These are phyloP conservation scores for Phthorimaea operculella DNA, from an alignment of 1,140 invertebrate species.

Conservation along the genomic window DNA sequence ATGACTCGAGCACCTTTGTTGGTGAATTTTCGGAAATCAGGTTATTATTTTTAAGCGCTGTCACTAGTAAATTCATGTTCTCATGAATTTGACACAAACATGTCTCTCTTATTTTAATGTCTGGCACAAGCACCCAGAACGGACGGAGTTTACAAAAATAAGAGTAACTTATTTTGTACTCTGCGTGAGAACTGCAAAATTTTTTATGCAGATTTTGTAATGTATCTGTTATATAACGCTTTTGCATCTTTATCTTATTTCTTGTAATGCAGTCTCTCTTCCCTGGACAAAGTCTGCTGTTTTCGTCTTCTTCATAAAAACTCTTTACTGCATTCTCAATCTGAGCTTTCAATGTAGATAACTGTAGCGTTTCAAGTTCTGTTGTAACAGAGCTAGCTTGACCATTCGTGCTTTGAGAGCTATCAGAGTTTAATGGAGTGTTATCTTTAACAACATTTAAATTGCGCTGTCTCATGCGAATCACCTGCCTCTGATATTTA, in stretches of 20 bases:
- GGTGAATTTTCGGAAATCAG: neutral
- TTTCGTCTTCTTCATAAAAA: slow-evolving; percentile 2
- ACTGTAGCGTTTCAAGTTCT: too few species aligned
- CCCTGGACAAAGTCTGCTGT: neutral
- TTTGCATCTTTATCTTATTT: neutral
- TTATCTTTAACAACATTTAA: too few species aligned
- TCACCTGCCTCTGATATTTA: too few species aligned
- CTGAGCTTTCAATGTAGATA: too few species aligned
- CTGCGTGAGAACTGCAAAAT: neutral
- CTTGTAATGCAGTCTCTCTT: slow-evolving; percentile 1
- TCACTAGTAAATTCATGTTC: slow-evolving; percentile 3
- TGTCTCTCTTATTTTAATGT: slow-evolving; percentile 3
- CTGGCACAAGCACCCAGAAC: neutral
- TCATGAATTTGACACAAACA: slow-evolving; percentile 6
- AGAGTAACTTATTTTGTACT: neutral
- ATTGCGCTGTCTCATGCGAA: too few species aligned
- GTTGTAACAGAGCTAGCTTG: too few species aligned
- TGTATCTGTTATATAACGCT: neutral
- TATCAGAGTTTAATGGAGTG: too few species aligned
- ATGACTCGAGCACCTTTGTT: neutral
- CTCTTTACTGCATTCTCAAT: neutral
- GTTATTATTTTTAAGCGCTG: neutral
- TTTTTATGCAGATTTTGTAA: neutral
- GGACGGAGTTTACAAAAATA: neutral
- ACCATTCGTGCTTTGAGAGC: too few species aligned